Evolutionary conservation across 2,888 invertebrate species (phyloP), one percentile per base, ranked within the genome.

Genomic region (Watsonalla cultraria): DNA sequence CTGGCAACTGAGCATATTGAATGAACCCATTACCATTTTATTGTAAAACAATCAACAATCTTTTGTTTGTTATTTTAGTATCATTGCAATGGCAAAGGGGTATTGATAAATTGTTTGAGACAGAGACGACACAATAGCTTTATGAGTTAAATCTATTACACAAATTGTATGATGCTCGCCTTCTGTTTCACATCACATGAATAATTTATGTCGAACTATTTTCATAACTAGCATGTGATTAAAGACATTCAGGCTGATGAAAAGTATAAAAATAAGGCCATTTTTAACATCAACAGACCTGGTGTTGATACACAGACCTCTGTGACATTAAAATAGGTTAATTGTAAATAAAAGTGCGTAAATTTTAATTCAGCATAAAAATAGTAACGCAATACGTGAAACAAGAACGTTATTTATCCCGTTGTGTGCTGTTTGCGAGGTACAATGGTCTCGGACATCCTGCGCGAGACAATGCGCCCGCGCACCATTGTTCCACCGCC

Each of bases 401-500:
- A 81, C 75, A 72, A 75, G 77, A 78, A 78, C 72, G 72, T 64
- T 60, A 71, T 74, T 72, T 74, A 83, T 84, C 78, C 86, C 87
- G 90, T 90, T 90, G 89, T 89, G 89, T 86, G 78, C 90, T 90
- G 90, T 87, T 90, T 88, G 78, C 74, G 68, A 68, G 77, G 72
- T 75, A 90, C 90, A 90, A 90, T 89, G 74, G 73, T 74, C 70
- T 83, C 86, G 86, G 83, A 86, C 87, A 86, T 89, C 90, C 90
- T 88, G 88, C 78, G 61, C 74, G 71, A 83, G 77, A 90, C 90
- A 90, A 90, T 89, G 80, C 83, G 74, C 76, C 73, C 65, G 81
- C 76, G 76, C 73, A 68, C 84, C 76, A 90, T 89, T 90, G 89
- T 90, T 85, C 75, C 69, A 75, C 66, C 64, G 74, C 82, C 80